A percentile compares a stretch with the other conserved stretches of the same genome.
Conservation (phyloP, 2,113 vertebrate species). For the Pica pica region DNA sequence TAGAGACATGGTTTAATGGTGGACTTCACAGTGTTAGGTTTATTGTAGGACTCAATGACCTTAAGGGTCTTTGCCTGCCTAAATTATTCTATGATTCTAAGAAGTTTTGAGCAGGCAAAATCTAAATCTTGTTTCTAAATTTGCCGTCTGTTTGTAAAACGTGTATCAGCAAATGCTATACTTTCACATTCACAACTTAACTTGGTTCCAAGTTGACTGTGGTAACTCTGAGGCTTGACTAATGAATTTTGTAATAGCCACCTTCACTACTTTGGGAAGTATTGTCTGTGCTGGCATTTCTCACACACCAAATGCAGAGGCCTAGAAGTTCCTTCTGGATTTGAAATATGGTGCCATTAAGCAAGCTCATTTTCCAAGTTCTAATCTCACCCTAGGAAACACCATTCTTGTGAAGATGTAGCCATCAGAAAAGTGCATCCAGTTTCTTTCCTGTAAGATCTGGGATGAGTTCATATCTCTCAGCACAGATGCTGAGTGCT, state of each 20-base stretch:
- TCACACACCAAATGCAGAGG: neutral
- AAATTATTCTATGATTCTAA: neutral
- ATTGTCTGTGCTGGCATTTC: neutral
- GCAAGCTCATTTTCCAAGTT: neutral
- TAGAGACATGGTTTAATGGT: neutral
- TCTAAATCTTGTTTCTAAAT: neutral
- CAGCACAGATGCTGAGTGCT: neutral
- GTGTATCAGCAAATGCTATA: neutral
- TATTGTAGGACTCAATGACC: neutral
- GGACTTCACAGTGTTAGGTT: neutral
- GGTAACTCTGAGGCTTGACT: neutral
- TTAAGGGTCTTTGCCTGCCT: neutral
- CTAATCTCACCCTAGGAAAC: neutral
- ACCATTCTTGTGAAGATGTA: neutral
- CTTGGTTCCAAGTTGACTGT: neutral
- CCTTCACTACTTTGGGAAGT: neutral
- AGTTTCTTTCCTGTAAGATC: neutral
- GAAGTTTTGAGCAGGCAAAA: neutral
- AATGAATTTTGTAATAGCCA: conserved; percentile 12
- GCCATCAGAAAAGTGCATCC: neutral
- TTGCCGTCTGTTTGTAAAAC: neutral
- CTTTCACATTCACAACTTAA: neutral
- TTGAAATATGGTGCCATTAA: neutral
- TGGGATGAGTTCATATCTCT: neutral
- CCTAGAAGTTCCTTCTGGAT: neutral